phyloP scores from a whole-genome alignment of 2,888 invertebrate genomes.

The Sesia apiformis region DNA sequence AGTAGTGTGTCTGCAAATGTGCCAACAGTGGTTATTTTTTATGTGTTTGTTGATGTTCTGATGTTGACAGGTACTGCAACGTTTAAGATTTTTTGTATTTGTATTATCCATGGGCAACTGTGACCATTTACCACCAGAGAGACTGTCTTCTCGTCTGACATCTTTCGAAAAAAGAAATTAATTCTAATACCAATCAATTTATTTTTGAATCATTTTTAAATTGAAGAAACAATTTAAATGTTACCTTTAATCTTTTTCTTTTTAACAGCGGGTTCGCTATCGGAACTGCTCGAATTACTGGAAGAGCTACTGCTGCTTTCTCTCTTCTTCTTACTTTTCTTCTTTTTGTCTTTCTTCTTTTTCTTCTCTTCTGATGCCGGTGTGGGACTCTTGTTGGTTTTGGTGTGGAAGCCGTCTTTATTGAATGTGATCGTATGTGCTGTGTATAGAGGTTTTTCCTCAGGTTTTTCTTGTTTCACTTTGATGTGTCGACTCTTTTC shows the following conservation, averaged over 20 bases:
- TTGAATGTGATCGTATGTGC: constrained; percentile 64
- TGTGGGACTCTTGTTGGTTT: constrained; percentile 32
- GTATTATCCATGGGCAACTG: too few relatives aligned
- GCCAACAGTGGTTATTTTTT: too few relatives aligned
- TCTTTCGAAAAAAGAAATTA: too few relatives aligned
- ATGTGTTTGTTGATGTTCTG: too few relatives aligned
- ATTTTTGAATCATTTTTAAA: too few relatives aligned
- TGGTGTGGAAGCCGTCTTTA: constrained; percentile 65
- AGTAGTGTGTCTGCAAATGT: too few relatives aligned
- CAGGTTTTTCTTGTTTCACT: constrained; percentile 30
- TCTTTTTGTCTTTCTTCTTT: constrained; percentile 72
- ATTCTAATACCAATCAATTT: too few relatives aligned
- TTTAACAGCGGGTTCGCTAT: constrained; percentile 55
- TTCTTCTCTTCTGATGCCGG: constrained; percentile 40
- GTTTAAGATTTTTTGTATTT: too few relatives aligned
- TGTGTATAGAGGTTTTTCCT: constrained; percentile 49
- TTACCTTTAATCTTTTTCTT: constrained; percentile 70
- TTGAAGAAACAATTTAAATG: too few relatives aligned
- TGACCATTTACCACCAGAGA: too few relatives aligned
- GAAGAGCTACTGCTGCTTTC: constrained; percentile 31
- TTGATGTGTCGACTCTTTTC: constrained; percentile 52
- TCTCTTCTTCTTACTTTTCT: constrained; percentile 66
- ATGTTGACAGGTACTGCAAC: too few relatives aligned
- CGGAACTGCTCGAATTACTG: constrained; percentile 38
- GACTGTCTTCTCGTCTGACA: too few relatives aligned